A percentile compares a stretch with the other conserved stretches of the same genome.
Conservation (phyloP, 2,113 vertebrate genomes). For the Ceyx margarethae region DNA sequence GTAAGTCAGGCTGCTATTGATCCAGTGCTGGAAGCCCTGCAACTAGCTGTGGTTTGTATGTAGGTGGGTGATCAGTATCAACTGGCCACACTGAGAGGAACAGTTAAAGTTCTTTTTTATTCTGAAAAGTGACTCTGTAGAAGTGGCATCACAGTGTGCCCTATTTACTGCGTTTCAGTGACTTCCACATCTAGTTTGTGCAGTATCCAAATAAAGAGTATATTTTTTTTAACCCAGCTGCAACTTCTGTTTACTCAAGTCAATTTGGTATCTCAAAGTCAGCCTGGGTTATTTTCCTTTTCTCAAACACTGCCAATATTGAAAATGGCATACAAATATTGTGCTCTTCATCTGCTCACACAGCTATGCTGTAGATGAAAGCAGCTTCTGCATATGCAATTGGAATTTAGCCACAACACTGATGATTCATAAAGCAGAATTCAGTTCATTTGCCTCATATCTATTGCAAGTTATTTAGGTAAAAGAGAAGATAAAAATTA, state of each 20-base stretch:
- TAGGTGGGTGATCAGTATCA: slow-evolving; percentile 57
- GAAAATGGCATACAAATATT: slow-evolving; percentile 13
- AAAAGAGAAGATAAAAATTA: neutral
- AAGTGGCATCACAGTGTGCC: slow-evolving; percentile 46
- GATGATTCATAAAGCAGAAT: neutral
- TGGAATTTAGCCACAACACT: neutral
- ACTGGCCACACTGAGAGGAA: slow-evolving; percentile 26
- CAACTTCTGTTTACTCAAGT: slow-evolving; percentile 2
- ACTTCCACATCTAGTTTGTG: slow-evolving; percentile 39
- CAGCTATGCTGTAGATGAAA: slow-evolving; percentile 3
- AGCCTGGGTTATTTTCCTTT: neutral
- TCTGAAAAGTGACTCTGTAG: slow-evolving; percentile 45
- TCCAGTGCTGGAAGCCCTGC: slow-evolving; percentile 40
- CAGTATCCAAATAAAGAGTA: slow-evolving; percentile 9
- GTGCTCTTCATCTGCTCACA: slow-evolving; percentile 3
- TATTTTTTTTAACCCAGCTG: neutral
- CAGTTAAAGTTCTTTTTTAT: slow-evolving; percentile 44
- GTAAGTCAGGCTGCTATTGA: slow-evolving; percentile 47
- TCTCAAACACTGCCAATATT: neutral
- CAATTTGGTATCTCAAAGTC: neutral
- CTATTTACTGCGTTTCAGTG: slow-evolving; percentile 17
- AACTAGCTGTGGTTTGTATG: neutral
- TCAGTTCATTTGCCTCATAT: neutral
- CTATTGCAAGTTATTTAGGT: neutral
- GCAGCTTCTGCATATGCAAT: neutral